Conservation (phyloP, 2,797 vertebrate species). For the Arnoldichthys spilopterus region DNA sequence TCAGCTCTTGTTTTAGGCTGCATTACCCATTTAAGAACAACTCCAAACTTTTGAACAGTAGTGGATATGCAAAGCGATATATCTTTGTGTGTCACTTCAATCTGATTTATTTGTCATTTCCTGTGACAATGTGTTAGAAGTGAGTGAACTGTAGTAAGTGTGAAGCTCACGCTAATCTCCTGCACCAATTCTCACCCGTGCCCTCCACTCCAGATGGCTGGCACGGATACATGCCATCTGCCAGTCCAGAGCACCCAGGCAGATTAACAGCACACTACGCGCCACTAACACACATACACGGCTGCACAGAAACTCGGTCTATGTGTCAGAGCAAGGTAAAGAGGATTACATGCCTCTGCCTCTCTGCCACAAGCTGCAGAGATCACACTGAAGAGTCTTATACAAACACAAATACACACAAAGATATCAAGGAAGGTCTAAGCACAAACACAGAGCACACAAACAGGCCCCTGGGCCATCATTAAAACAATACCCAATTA, state of each 20-base stretch:
- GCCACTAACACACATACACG: slow-evolving; percentile 57
- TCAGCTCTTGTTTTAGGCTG: not conserved
- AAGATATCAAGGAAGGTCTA: slow-evolving; percentile 16
- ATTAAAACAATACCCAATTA: slow-evolving; percentile 48
- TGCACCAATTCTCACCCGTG: slow-evolving; percentile 69
- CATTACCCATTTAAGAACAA: not conserved
- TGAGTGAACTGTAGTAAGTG: slow-evolving; percentile 53
- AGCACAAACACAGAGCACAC: slow-evolving; percentile 27
- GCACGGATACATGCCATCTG: slow-evolving; percentile 80
- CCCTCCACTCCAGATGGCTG: slow-evolving; percentile 79
- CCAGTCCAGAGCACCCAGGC: slow-evolving; percentile 68
- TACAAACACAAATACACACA: slow-evolving; percentile 6
- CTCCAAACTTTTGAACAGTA: not conserved
- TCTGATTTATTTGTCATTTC: slow-evolving; percentile 12
- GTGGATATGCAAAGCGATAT: not conserved
- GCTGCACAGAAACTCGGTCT: slow-evolving; percentile 72
- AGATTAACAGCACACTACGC: slow-evolving; percentile 73
- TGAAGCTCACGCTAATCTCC: slow-evolving; percentile 70
- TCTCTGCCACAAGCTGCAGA: slow-evolving; percentile 57
- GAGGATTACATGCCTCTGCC: slow-evolving; percentile 81
- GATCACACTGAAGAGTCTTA: slow-evolving; percentile 33
- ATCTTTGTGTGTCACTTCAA: not conserved
- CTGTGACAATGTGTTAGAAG: slow-evolving; percentile 31
- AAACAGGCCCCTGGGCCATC: slow-evolving; percentile 45
- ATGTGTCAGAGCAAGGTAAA: slow-evolving; percentile 78